Conservation (phyloP, 1,140 invertebrate genomes). For the Hyposmocoma kahamanoa region DNA sequence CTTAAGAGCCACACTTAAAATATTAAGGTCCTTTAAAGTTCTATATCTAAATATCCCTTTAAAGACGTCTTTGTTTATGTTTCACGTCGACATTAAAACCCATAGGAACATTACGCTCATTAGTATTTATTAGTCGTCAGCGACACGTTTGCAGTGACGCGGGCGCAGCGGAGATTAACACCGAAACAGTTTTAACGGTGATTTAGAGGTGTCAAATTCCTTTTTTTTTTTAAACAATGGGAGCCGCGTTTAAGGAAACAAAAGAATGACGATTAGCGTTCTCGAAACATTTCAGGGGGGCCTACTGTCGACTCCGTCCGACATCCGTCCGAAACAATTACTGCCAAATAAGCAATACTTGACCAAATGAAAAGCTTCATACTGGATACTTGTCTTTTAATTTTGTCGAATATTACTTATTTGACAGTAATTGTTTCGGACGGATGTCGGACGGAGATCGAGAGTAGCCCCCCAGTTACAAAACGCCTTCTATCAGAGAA, state of each 20-base stretch:
- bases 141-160: neutral
- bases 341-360: too few species aligned
- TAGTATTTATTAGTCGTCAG: conserved; percentile 13
- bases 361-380: too few species aligned
- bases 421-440: too few species aligned
- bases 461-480: too few species aligned
- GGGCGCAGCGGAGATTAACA: neutral
- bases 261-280: conserved; percentile 2
- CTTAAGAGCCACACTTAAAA: neutral
- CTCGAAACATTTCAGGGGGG: neutral
- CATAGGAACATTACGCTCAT: conserved; percentile 12
- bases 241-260: conserved; percentile 1
- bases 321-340: too few species aligned
- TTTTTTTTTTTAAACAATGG: neutral
- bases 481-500: too few species aligned
- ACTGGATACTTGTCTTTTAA: too few species aligned
- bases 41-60: neutral
- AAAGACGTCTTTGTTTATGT: conserved; percentile 7
- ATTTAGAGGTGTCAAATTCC: conserved; percentile 9
- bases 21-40: neutral
- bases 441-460: too few species aligned
- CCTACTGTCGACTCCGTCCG: too few species aligned
- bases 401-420: too few species aligned
- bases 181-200: conserved; percentile 11
- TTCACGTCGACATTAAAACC: conserved; percentile 14